Evolutionary conservation across 1,140 invertebrate genomes (phyloP).

Genomic region (Aphaenogaster floridana): DNA sequence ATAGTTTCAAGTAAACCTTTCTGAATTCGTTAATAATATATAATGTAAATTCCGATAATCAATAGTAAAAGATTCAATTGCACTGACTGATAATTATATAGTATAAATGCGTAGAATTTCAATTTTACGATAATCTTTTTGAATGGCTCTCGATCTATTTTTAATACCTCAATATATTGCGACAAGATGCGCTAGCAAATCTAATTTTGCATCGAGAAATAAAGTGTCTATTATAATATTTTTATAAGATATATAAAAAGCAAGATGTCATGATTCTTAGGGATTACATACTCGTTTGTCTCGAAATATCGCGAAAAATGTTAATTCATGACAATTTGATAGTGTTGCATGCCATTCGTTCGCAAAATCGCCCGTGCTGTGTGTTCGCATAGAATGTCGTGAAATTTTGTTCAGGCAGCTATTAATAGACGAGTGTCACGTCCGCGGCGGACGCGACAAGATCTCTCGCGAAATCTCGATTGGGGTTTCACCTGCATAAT

Average conservation of each 20-base stretch:
- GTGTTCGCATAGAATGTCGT: background rate
- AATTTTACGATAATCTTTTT: background rate
- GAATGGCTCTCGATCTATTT: background rate
- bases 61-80: background rate
- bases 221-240: background rate
- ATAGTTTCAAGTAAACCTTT: background rate
- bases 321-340: background rate
- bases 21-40: background rate
- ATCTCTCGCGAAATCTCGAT: constrained; percentile 10
- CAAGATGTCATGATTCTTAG: background rate
- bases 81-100: background rate
- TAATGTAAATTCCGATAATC: background rate
- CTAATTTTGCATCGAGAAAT: constrained; percentile 5
- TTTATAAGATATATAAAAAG: background rate
- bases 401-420: constrained; percentile 22
- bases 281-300: background rate
- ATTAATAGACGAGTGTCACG: constrained; percentile 48
- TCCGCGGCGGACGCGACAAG: background rate
- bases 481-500: constrained; percentile 41
- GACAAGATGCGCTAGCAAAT: background rate
- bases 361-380: background rate
- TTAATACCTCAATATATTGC: background rate
- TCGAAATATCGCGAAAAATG: background rate
- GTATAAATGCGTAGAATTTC: background rate
- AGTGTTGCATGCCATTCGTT: background rate